Evolutionary conservation across 2,888 invertebrate genomes (phyloP), one percentile per base, ranked within the genome.

Genomic region (Philaethria dido): DNA sequence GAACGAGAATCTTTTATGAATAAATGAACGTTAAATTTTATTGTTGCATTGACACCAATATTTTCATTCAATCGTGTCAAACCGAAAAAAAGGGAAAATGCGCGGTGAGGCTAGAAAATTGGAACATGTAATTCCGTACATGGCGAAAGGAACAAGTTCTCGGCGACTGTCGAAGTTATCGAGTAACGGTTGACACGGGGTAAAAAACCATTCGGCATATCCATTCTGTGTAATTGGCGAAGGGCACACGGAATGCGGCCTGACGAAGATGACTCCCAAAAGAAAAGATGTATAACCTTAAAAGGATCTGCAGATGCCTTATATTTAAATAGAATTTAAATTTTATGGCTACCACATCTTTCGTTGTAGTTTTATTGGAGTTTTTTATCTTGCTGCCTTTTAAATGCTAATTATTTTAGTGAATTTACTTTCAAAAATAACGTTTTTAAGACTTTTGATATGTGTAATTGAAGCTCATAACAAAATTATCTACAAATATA

Each of bases 31-130:
- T 86, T 73, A 84, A 88, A 84, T 86, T 88, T 89, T 89, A 90
- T 89, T 87, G 85, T 87, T 86, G 82, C 85, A 86, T 85, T 89
- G 90, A 88, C 91, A 92, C 87, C 87, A 81, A 89, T 87, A 84
- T 79, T 83, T 52, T 87, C 85, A 83, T 77, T 74, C 74, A 73
- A 74, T 74, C 74, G 59, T 64, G 81, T 79, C 80, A 81, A 81
- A 80, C 74, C 76, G 74, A 72, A 80, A 89, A 90, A 89, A 92
- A 85, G 80, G 83, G 82, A 83, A 81, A 83, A 83, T 79, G 68
- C 72, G 75, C 75, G 81, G 78, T 81, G 84, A 80, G 84, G 82
- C 87, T 92, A 91, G 91, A 90, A 89, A 92, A 92, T 90, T 83
- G 89, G 86, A 87, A 89, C 86, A 85, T 79, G 83, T 72, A 77